phyloP scores from a whole-genome alignment of 2,888 invertebrate genomes.

The Phengaris arion region DNA sequence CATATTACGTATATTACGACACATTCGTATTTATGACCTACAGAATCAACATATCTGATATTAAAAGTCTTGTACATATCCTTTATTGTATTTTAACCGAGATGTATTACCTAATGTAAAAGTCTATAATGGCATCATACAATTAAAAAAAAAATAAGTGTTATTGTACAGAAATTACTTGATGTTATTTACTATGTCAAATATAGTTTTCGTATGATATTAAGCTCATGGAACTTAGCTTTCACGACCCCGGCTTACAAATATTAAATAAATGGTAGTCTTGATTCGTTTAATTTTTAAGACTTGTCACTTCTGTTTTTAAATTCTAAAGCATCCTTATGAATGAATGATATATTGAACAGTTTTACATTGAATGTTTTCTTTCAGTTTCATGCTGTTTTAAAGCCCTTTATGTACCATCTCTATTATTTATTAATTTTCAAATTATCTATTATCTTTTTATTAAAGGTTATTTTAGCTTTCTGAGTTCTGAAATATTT shows the following conservation, averaged over 20 bases:
- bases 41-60: constrained; percentile 24
- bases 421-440: too few relatives aligned
- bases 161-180: constrained; percentile 7
- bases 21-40: background rate
- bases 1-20: too few relatives aligned
- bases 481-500: too few relatives aligned
- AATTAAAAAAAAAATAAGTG: background rate
- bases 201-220: background rate
- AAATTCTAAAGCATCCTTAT: background rate
- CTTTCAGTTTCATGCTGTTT: too few relatives aligned
- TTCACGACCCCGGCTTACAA: background rate
- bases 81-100: background rate
- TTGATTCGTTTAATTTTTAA: background rate
- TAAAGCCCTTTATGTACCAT: too few relatives aligned
- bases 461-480: too few relatives aligned
- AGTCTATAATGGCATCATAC: background rate
- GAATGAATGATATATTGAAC: background rate
- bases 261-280: background rate
- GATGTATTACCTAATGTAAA: background rate
- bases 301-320: background rate
- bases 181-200: background rate
- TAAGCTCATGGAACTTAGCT: background rate
- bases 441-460: too few relatives aligned
- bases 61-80: constrained; percentile 20
- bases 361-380: too few relatives aligned